Conservation (phyloP, 35 echinoderm and acorn worm species). For the Acanthaster planci region DNA sequence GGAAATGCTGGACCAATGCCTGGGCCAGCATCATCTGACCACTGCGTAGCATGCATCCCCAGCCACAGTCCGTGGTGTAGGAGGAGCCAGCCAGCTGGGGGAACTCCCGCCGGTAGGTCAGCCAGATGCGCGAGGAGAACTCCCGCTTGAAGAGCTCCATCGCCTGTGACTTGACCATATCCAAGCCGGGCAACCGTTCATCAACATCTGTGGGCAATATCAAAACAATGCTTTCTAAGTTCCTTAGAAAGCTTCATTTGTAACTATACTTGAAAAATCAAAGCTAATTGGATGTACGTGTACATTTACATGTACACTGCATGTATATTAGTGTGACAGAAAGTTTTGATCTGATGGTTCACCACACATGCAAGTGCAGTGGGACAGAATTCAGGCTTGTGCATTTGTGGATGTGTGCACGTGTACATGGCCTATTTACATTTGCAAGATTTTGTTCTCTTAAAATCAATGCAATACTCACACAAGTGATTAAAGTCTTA, state of each 20-base stretch:
- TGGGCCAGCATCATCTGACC: slow-evolving; percentile 98
- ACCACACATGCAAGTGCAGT: too few relatives aligned
- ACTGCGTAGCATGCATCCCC: slow-evolving; percentile 98
- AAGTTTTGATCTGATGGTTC: too few relatives aligned
- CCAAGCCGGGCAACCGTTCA: slow-evolving; percentile 54
- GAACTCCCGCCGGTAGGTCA: slow-evolving; percentile 95
- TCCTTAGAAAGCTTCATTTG: too few relatives aligned
- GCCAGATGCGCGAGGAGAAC: slow-evolving; percentile 85
- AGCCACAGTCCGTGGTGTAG: slow-evolving; percentile 93
- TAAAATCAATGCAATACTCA: too few relatives aligned
- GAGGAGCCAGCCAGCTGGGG: slow-evolving; percentile 82
- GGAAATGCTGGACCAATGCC: slow-evolving; percentile 79
- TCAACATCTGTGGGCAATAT: slow-evolving; percentile 57
- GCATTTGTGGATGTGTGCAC: too few relatives aligned
- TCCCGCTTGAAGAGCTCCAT: slow-evolving; percentile 97
- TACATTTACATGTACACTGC: background rate
- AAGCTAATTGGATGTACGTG: background rate
- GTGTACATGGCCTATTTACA: too few relatives aligned
- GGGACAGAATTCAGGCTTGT: too few relatives aligned
- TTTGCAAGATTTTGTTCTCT: too few relatives aligned
- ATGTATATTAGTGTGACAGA: too few relatives aligned
- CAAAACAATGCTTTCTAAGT: background rate
- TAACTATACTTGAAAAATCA: background rate
- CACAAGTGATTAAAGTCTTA: too few relatives aligned
- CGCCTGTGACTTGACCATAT: slow-evolving; percentile 66